These are phyloP conservation scores for Drosophila borealis DNA, from an alignment of 2,888 invertebrate species.

Conservation along the genomic window DNA sequence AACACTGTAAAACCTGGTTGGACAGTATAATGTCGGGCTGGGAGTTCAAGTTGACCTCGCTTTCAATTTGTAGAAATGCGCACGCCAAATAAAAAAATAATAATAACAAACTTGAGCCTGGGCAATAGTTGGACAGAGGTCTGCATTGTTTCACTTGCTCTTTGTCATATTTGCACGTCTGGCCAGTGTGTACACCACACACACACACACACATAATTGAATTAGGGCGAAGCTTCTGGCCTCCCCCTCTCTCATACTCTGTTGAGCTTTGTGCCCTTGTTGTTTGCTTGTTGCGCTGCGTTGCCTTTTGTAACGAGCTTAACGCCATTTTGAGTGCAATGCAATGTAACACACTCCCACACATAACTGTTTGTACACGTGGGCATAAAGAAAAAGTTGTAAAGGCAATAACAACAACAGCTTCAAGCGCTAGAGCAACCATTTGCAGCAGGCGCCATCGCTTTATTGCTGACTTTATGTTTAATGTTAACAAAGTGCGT, in stretches of 20 bases:
- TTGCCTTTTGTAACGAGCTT: conserved; percentile 54
- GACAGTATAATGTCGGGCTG: conserved; percentile 8
- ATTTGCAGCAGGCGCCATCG: conserved; percentile 50
- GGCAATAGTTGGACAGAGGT: conserved; percentile 10
- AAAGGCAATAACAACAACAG: conserved; percentile 29
- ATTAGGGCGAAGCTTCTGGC: conserved; percentile 56
- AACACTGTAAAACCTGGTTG: conserved; percentile 6
- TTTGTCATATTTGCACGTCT: conserved; percentile 40
- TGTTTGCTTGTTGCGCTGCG: conserved; percentile 28
- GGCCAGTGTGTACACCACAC: conserved; percentile 58
- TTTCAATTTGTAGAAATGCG: conserved; percentile 65
- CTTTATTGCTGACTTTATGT: conserved; percentile 63
- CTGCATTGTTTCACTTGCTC: conserved; percentile 29
- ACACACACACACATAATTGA: conserved; percentile 50
- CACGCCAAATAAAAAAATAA: conserved; percentile 19
- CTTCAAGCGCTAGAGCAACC: conserved; percentile 14
- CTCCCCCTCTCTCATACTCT: conserved; percentile 18
- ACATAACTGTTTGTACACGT: conserved; percentile 14
- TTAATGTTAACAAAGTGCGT: conserved; percentile 70
- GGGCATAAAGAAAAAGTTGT: conserved; percentile 37
- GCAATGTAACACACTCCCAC: conserved; percentile 42
- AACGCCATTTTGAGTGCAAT: conserved; percentile 61
- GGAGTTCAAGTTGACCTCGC: conserved; percentile 34
- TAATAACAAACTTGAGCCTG: conserved; percentile 27
- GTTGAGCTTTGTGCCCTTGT: conserved; percentile 25